A percentile compares a stretch with the other conserved stretches of the same genome.
phyloP scores from a whole-genome alignment of 2,797 vertebrate genomes.

The Bovichtus diacanthus region DNA sequence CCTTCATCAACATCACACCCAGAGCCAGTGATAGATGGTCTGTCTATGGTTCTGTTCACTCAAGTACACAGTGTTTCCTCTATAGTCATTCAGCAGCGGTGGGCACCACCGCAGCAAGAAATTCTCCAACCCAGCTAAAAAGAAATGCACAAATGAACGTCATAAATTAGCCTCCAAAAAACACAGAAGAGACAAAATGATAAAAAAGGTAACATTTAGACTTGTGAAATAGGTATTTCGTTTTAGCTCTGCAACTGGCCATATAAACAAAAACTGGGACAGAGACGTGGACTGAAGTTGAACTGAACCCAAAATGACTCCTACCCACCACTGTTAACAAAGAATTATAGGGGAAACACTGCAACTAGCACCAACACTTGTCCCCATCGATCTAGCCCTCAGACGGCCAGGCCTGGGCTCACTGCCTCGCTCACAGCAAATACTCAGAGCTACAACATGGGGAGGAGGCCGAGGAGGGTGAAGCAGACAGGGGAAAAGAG shows the following conservation, averaged over 20 bases:
- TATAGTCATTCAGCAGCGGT: conserved; percentile 77
- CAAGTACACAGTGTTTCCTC: conserved; percentile 76
- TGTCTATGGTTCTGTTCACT: conserved; percentile 74
- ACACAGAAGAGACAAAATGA: conserved; percentile 24
- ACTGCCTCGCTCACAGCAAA: conserved; percentile 93
- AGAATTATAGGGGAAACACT: conserved; percentile 80
- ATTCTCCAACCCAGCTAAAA: conserved; percentile 41
- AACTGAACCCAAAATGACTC: conserved; percentile 47
- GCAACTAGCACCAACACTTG: conserved; percentile 80
- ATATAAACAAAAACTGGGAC: conserved; percentile 48
- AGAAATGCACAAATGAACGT: conserved; percentile 43
- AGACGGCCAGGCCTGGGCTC: conserved; percentile 93
- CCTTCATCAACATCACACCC: conserved; percentile 75
- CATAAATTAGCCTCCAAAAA: conserved; percentile 48
- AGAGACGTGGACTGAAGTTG: conserved; percentile 62
- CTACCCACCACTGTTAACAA: conserved; percentile 77
- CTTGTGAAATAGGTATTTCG: background rate
- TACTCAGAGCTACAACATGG: conserved; percentile 88
- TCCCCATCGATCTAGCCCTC: conserved; percentile 90
- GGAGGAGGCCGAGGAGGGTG: conserved; percentile 93
- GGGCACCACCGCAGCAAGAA: conserved; percentile 60
- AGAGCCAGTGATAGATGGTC: conserved; percentile 71
- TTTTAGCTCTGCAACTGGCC: conserved; percentile 38
- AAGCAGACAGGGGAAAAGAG: conserved; percentile 91
- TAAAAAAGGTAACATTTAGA: conserved; percentile 25